These are phyloP conservation scores for Picathartes gymnocephalus DNA, from an alignment of 2,113 vertebrate species.

Conservation along the genomic window DNA sequence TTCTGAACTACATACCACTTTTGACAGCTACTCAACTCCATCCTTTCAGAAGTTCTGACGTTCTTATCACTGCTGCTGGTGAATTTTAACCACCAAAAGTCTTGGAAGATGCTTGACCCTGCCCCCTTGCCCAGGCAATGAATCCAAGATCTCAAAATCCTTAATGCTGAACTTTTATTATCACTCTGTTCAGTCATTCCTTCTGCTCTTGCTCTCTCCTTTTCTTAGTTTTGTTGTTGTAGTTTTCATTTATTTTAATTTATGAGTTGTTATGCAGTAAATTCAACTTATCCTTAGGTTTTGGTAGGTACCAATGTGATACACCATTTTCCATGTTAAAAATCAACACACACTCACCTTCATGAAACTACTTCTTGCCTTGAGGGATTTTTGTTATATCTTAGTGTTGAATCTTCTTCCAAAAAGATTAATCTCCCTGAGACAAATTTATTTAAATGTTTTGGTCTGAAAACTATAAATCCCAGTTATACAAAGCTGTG, in stretches of 20 bases:
- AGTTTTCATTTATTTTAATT: neutral
- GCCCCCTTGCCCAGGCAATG: neutral
- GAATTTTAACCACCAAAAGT: neutral
- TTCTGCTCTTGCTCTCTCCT: neutral
- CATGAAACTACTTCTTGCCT: neutral
- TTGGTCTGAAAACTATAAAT: neutral
- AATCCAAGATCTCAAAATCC: neutral
- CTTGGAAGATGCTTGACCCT: neutral
- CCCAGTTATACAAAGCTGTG: neutral
- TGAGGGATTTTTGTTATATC: neutral
- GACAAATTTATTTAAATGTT: neutral
- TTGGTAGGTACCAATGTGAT: neutral
- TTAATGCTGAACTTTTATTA: neutral
- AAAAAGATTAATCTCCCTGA: neutral
- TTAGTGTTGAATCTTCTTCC: neutral
- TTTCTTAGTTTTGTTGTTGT: neutral
- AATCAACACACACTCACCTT: neutral
- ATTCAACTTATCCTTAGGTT: neutral
- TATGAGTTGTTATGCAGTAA: neutral
- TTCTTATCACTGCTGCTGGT: neutral
- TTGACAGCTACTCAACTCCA: neutral
- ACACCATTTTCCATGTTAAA: neutral
- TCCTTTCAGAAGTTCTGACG: neutral
- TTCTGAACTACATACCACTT: neutral
- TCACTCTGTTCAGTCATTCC: neutral